phyloP scores from a whole-genome alignment of 2,113 vertebrate species.

The Tylochromis polylepis region DNA sequence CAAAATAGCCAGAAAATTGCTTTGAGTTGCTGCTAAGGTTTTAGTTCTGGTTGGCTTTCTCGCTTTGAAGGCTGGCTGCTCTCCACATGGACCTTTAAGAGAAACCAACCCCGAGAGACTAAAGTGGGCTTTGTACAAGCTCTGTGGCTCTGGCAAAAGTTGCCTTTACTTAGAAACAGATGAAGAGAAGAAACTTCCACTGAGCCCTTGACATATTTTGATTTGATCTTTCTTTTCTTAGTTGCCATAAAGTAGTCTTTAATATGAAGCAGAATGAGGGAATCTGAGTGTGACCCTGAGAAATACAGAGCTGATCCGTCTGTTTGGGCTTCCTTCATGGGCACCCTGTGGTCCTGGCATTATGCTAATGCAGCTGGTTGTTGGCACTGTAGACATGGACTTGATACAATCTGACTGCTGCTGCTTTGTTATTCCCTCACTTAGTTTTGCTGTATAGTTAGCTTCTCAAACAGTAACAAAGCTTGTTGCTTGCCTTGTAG shows the following conservation, averaged over 20 bases:
- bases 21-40: constrained; percentile 68
- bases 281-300: constrained; percentile 42
- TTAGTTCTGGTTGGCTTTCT: constrained; percentile 75
- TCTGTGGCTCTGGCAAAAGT: constrained; percentile 40
- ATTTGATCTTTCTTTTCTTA: constrained; percentile 5
- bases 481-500: constrained; percentile 42
- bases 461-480: constrained; percentile 57
- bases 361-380: constrained; percentile 61
- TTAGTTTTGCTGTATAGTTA: constrained; percentile 51
- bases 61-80: constrained; percentile 64
- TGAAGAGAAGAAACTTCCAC: constrained; percentile 21
- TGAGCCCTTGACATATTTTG: constrained; percentile 5
- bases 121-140: constrained; percentile 56
- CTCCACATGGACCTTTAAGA: constrained; percentile 61
- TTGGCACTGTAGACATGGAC: constrained; percentile 55
- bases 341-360: constrained; percentile 45
- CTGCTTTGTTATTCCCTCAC: constrained; percentile 53
- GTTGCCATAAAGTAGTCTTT: neutral
- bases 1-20: constrained; percentile 76
- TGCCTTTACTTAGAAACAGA: constrained; percentile 24
- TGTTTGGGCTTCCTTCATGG: constrained; percentile 52
- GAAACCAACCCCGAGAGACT: constrained; percentile 44
- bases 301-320: constrained; percentile 28
- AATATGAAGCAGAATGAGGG: constrained; percentile 9
- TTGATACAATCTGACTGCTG: constrained; percentile 62